phyloP scores from a whole-genome alignment of 2,888 invertebrate genomes.

The Polymixis flavicincta region DNA sequence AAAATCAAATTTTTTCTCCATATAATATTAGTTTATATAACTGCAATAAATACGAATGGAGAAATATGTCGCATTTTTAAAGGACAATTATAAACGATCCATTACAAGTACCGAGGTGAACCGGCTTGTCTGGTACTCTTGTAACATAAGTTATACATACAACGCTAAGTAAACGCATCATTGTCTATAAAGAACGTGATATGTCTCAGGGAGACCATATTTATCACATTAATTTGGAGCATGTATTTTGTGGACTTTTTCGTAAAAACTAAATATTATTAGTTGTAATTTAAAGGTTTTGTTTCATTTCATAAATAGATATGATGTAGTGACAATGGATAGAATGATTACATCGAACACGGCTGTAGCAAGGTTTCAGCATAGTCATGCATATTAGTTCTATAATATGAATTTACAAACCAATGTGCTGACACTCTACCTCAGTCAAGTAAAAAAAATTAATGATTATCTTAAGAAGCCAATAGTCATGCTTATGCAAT shows the following conservation, averaged over 20 bases:
- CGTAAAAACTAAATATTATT: neutral
- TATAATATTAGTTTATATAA: neutral
- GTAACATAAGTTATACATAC: constrained; percentile 42
- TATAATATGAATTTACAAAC: neutral
- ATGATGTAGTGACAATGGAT: neutral
- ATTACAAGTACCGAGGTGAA: constrained; percentile 81
- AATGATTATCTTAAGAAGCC: neutral
- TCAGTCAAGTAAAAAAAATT: neutral
- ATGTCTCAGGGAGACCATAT: constrained; percentile 16
- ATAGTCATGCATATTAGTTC: neutral
- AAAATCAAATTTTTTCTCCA: too few relatives aligned
- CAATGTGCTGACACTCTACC: neutral
- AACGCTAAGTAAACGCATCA: constrained; percentile 64
- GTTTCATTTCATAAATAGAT: neutral
- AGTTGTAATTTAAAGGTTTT: neutral
- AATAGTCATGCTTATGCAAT: constrained; percentile 25
- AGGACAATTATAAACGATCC: constrained; percentile 78
- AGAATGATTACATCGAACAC: neutral
- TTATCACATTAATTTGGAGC: constrained; percentile 6
- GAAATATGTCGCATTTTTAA: constrained; percentile 72
- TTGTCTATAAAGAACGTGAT: constrained; percentile 64
- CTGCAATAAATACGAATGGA: constrained; percentile 30
- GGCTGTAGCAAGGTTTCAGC: neutral
- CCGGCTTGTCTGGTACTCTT: constrained; percentile 71
- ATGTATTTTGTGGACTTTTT: neutral